Percentiles rank a stretch among this genome's conserved stretches.
Evolutionary conservation across 2,797 vertebrate species (phyloP).

Genomic region (Poeciliopsis gracilis): DNA sequence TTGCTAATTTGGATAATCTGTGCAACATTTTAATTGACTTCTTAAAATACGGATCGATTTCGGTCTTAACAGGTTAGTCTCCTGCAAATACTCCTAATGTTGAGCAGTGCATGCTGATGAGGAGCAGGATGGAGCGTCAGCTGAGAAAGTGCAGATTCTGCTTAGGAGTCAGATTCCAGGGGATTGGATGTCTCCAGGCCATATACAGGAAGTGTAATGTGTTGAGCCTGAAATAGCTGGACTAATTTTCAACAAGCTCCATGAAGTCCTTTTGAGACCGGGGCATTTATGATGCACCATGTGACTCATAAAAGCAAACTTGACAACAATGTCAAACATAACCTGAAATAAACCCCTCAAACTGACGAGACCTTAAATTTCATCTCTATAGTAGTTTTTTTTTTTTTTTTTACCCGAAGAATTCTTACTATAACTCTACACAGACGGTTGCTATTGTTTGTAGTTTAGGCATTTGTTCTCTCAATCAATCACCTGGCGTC

Average conservation of each 20-base stretch:
- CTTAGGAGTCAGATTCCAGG: conserved; percentile 77
- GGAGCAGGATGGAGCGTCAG: conserved; percentile 33
- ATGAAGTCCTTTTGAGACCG: conserved; percentile 22
- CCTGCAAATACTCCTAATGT: conserved; percentile 1
- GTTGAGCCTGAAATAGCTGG: conserved; percentile 79
- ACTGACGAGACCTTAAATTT: not conserved
- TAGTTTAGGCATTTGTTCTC: not conserved
- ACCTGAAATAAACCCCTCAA: not conserved
- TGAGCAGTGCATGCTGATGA: conserved; percentile 5
- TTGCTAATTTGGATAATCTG: not conserved
- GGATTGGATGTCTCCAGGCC: conserved; percentile 78
- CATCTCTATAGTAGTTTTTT: not conserved
- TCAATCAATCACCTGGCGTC: not conserved
- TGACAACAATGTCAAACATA: not conserved
- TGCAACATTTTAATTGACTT: not conserved
- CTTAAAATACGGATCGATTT: not conserved
- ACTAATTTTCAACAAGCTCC: conserved; percentile 50
- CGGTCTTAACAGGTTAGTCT: not conserved
- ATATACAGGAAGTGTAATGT: conserved; percentile 74
- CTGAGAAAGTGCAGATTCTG: conserved; percentile 64
- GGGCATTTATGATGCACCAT: not conserved
- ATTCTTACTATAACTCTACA: not conserved
- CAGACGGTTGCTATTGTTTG: not conserved
- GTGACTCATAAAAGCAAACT: not conserved
- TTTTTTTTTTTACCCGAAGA: not conserved